Base-by-base conservation (phyloP, 2,888 invertebrate genomes). In the Gasteruption jaculator region DNA sequence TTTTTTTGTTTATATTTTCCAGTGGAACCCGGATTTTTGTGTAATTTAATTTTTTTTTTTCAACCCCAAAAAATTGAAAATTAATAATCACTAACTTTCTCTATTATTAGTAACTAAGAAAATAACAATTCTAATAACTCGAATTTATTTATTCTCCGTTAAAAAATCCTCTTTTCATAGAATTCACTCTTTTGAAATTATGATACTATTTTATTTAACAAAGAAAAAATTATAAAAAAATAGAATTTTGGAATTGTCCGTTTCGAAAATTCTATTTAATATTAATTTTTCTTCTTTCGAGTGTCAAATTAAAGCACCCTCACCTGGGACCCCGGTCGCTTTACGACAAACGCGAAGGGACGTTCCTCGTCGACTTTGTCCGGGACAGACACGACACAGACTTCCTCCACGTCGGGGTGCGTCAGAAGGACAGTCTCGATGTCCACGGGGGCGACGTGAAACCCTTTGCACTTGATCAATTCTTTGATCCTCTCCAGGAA, bases 401-500 rank as follows among this genome's bases (percentile, higher is more conserved):
- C 57, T 26, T 60, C 60, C 15, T 46, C 38, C 14, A 62, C 54
- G 15, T 46, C 53, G 6, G 54, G 53, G 46, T 60, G 49, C 7
- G 46, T 48, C 16, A 50, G 48, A 15, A 63, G 43, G 24, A 58
- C 41, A 29, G 46, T 46, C 48, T 63, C 63, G 33, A 64, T 57
- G 46, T 61, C 54, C 33, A 50, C 49, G 12, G 61, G 58, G 34
- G 54, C 52, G 49, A 65, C 56, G 14, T 60, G 59, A 32, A 54
- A 43, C 16, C 56, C 52, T 43, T 55, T 46, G 38, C 55, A 61
- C 43, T 58, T 61, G 18, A 67, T 54, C 38, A 63, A 47, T 27
- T 61, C 61, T 22, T 57, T 60, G 6, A 65, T 42, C 48, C 66
- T 53, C 24, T 63, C 62, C 7, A 63, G 46, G 31, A 58, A 52